Base-by-base conservation (phyloP, 2,797 vertebrate genomes). In the Champsocephalus esox region DNA sequence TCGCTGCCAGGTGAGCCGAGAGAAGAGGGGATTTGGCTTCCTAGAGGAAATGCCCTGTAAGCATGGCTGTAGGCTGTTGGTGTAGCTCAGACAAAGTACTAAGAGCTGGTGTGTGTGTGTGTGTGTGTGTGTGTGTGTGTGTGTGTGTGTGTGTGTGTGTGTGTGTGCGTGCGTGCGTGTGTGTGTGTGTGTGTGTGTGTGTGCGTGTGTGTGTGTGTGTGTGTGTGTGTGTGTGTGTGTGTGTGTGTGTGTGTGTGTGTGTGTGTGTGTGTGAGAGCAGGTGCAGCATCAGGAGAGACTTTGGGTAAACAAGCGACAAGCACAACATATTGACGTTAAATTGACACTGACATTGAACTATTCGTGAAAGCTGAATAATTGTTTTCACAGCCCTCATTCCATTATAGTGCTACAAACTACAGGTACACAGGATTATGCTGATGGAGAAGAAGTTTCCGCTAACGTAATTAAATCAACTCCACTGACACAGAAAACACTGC, bases 31-130 rank as follows among this genome's bases (percentile, higher is more conserved):
- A 88, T 90, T 89, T 83, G 80, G 75, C 83, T 87, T 90, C 84
- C 86, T 80, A 28, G 81, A 81, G 79, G 82, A 91, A 92, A 91
- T 90, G 89, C 81, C 88, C 90, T 91, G 88, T 88, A 87, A 91
- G 87, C 89, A 84, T 87, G 85, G 90, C 86, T 89, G 88, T 83
- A 85, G 86, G 88, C 89, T 91, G 87, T 85, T 88, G 79, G 83
- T 87, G 89, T 81, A 86, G 82, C 84, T 83, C 85, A 83, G 83
- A 87, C 82, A 81, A 86, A 87, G 73, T 79, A 82, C 77, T 82
- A 54, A 77, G 69, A 59, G 74, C 67, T 80, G 70, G 61, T 32
- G 67, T 63, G 59, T 74, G 59, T 5, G 28, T 4, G 28, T 5
- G 28, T 28, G 4, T 5, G 24, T 28, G 24, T 45, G 52, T 57